Percentiles rank a stretch among this genome's conserved stretches.
Evolutionary conservation across 2,888 invertebrate species (phyloP).

Genomic region (Volucella inflata): DNA sequence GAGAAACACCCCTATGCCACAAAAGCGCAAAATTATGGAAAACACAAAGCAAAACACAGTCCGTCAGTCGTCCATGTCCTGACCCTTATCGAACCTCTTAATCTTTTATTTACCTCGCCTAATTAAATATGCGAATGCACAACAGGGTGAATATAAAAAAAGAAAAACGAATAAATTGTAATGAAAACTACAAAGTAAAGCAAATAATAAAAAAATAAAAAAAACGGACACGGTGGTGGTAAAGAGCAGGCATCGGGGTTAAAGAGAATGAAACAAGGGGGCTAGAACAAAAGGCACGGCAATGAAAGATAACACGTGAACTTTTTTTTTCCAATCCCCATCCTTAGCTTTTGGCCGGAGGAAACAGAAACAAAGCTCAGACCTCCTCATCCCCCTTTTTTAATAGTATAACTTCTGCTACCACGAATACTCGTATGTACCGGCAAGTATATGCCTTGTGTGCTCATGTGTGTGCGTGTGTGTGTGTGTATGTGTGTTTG

Average conservation of each 20-base stretch:
- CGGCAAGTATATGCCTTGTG: conserved; percentile 10
- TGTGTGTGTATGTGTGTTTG: conserved; percentile 38
- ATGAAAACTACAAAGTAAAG: conserved; percentile 74
- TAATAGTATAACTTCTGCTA: conserved; percentile 53
- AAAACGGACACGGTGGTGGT: conserved; percentile 6
- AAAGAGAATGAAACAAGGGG: conserved; percentile 1
- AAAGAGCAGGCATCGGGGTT: conserved; percentile 16
- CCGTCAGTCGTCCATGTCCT: conserved; percentile 21
- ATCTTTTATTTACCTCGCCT: conserved; percentile 74
- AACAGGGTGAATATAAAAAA: conserved; percentile 64
- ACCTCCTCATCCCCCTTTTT: conserved; percentile 24
- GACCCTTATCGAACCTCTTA: conserved; percentile 61
- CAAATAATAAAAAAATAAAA: conserved; percentile 66
- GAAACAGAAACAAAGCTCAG: conserved; percentile 16
- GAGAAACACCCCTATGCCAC: conserved; percentile 41
- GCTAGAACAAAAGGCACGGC: conserved; percentile 70
- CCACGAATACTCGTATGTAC: not conserved
- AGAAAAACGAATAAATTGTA: conserved; percentile 67
- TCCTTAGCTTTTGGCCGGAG: conserved; percentile 33
- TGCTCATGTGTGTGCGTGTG: conserved; percentile 19
- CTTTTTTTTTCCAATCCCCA: conserved; percentile 26
- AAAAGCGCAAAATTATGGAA: conserved; percentile 13
- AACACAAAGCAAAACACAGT: not conserved
- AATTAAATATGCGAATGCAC: conserved; percentile 75
- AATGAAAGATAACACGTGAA: conserved; percentile 74